A percentile compares a stretch with the other conserved stretches of the same genome.
These are phyloP conservation scores for Monoplex corrugatus DNA, from an alignment of 2,888 invertebrate genomes.

Conservation along the genomic window DNA sequence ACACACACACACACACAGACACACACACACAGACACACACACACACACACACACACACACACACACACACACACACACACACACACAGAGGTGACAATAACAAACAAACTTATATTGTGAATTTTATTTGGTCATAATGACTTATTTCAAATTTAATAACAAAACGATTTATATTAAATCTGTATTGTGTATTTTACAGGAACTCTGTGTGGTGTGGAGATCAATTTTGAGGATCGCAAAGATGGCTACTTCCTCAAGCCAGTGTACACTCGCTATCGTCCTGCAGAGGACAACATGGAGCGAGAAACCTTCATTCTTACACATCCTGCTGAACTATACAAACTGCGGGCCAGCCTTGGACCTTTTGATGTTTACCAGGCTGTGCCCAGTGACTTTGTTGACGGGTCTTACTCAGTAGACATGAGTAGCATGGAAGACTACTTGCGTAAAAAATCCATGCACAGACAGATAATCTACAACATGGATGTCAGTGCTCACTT, in stretches of 20 bases:
- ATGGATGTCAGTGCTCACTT: constrained; percentile 96
- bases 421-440: constrained; percentile 29
- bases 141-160: background rate
- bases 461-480: constrained; percentile 69
- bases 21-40: background rate
- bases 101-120: background rate
- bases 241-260: constrained; percentile 80
- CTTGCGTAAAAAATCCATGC: constrained; percentile 55
- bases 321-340: constrained; percentile 94
- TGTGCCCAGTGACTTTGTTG: constrained; percentile 87
- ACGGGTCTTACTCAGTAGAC: constrained; percentile 28
- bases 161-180: constrained; percentile 19
- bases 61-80: background rate
- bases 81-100: background rate
- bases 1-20: constrained; percentile 6
- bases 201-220: constrained; percentile 68
- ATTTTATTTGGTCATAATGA: background rate
- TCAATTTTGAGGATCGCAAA: constrained; percentile 75
- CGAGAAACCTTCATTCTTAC: constrained; percentile 95
- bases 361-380: constrained; percentile 97
- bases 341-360: constrained; percentile 94
- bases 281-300: constrained; percentile 82
- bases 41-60: background rate
- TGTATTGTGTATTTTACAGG: constrained; percentile 61
- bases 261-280: constrained; percentile 81